Percentiles rank a stretch among this genome's conserved stretches.
Evolutionary conservation across 2,888 invertebrate genomes (phyloP).

Genomic region (Enchytraeus crypticus): DNA sequence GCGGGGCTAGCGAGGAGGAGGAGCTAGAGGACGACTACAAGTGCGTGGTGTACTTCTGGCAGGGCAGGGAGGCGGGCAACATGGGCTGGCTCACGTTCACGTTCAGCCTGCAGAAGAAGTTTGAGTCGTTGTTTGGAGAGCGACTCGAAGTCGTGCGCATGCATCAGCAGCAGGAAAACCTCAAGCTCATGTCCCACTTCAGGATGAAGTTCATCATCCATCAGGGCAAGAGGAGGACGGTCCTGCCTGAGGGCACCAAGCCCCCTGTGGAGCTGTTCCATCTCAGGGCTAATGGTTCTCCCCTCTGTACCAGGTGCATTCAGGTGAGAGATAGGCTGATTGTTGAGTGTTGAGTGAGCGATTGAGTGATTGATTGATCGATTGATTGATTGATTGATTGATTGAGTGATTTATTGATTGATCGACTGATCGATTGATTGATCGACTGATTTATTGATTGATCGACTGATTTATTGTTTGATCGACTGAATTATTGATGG

Average conservation of each 20-base stretch:
- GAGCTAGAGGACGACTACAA: slow-evolving; percentile 64
- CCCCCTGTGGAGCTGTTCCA: slow-evolving; percentile 71
- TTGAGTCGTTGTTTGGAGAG: slow-evolving; percentile 76
- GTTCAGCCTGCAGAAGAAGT: slow-evolving; percentile 85
- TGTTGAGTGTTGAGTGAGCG: neutral
- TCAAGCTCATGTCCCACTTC: slow-evolving; percentile 94
- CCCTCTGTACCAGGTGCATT: slow-evolving; percentile 80
- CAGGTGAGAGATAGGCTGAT: slow-evolving; percentile 52
- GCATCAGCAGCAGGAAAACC: slow-evolving; percentile 91
- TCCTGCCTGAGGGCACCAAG: slow-evolving; percentile 32
- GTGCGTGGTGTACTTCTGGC: slow-evolving; percentile 99
- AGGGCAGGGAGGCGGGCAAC: slow-evolving; percentile 86
- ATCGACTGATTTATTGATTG: too few relatives aligned
- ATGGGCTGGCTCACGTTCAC: slow-evolving; percentile 99
- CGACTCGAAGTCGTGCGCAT: slow-evolving; percentile 89
- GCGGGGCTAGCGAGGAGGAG: too few relatives aligned
- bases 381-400: too few relatives aligned
- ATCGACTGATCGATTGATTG: too few relatives aligned
- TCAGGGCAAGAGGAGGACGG: slow-evolving; percentile 34
- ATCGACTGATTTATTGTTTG: too few relatives aligned
- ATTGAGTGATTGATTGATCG: too few relatives aligned
- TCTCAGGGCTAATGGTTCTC: slow-evolving; percentile 87
- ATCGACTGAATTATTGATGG: too few relatives aligned
- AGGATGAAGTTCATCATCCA: slow-evolving; percentile 86
- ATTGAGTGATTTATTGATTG: too few relatives aligned